phyloP scores from a whole-genome alignment of 2,888 invertebrate genomes.

The Pachycephus smyrnensis region DNA sequence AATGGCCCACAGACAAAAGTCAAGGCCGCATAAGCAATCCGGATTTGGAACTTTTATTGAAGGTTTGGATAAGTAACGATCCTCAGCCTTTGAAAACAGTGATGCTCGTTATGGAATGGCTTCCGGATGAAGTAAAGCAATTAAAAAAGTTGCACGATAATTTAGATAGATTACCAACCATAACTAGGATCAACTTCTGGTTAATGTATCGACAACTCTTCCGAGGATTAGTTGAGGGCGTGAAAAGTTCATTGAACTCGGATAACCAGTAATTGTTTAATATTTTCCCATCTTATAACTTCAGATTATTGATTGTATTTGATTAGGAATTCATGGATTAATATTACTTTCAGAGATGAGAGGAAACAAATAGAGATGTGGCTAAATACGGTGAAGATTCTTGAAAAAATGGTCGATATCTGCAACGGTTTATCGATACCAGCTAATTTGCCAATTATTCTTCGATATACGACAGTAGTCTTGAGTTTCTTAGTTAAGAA shows the following conservation, averaged over 20 bases:
- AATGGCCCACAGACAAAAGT: constrained; percentile 51
- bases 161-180: constrained; percentile 73
- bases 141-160: constrained; percentile 72
- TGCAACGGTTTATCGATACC: constrained; percentile 75
- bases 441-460: constrained; percentile 74
- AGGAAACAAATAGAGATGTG: constrained; percentile 74
- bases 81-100: constrained; percentile 69
- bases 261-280: constrained; percentile 26
- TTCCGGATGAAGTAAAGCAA: constrained; percentile 71
- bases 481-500: constrained; percentile 77
- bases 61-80: constrained; percentile 61
- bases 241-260: constrained; percentile 68
- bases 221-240: constrained; percentile 71
- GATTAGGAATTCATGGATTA: not conserved
- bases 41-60: constrained; percentile 39
- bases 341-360: constrained; percentile 67
- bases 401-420: constrained; percentile 76
- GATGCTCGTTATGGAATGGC: constrained; percentile 70
- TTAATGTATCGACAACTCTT: constrained; percentile 77
- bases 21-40: not conserved
- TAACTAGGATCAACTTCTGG: constrained; percentile 76
- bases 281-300: not conserved
- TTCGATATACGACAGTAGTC: constrained; percentile 73
- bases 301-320: not conserved
- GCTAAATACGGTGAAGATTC: constrained; percentile 73